Base-by-base conservation (phyloP, 2,888 invertebrate species). In the Coelinius sp. region DNA sequence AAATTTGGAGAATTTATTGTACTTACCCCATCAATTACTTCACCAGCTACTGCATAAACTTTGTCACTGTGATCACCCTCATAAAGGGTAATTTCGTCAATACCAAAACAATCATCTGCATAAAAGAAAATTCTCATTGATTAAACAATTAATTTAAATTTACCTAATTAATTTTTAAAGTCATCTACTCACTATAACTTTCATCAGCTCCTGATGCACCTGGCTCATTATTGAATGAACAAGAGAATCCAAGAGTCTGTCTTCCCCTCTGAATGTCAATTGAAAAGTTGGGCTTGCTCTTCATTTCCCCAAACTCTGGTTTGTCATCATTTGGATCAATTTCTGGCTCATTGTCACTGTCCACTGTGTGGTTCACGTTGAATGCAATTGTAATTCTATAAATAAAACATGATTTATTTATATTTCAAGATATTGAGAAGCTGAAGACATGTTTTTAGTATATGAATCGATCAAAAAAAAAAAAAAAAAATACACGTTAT, bases 291-390 rank as follows among this genome's bases (percentile, higher is more conserved):
- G 99, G 99, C 86, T 94, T 94, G 62, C 97, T 97, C 75, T 94
- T 93, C 92, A 98, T 93, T 87, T 96, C 95, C 0, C 93, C 92
- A 76, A 94, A 89, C 78, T 95, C 94, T 53, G 93, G 91, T 87
- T 95, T 94, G 69, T 95, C 93, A 5, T 88, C 87, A 74, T 88
- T 88, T 0, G 90, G 89, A 77, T 93, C 91, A 1, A 91, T 77
- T 71, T 93, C 93, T 1, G 93, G 91, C 62, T 93, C 94, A 3
- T 91, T 84, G 1, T 93, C 93, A 0, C 95, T 91, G 85, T 97
- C 97, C 0, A 98, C 97, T 0, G 97, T 95, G 88, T 98, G 97
- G 88, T 98, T 99, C 0, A 99, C 94, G 86, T 97, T 98, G 87
- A 98, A 95, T 70, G 91, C 93, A 53, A 98, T 91, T 65, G 90